Evolutionary conservation across 1,140 invertebrate species (phyloP).

Genomic region (Dolichoris vasculosae): DNA sequence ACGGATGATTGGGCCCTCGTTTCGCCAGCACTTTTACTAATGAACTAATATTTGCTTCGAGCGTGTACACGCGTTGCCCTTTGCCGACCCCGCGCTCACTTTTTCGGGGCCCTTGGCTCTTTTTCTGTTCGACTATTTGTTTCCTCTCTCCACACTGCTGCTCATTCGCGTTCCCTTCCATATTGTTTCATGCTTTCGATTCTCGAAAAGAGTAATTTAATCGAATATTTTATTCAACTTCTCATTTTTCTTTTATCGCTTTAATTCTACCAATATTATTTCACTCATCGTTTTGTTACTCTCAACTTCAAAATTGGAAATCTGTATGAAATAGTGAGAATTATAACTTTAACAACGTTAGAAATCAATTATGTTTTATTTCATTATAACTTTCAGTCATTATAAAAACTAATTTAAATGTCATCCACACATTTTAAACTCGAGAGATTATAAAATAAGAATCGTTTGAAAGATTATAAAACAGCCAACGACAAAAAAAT

Average conservation of each 20-base stretch:
- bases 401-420: too few relatives aligned
- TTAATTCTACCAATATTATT: too few relatives aligned
- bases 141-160: neutral
- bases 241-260: neutral
- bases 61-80: slow-evolving; percentile 55
- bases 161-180: neutral
- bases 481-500: too few relatives aligned
- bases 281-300: too few relatives aligned
- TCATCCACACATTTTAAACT: too few relatives aligned
- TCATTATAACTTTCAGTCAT: too few relatives aligned
- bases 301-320: too few relatives aligned
- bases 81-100: slow-evolving; percentile 21
- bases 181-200: neutral
- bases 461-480: too few relatives aligned
- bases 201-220: slow-evolving; percentile 7
- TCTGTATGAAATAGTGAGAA: too few relatives aligned
- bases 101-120: slow-evolving; percentile 8
- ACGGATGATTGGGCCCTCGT: slow-evolving; percentile 61
- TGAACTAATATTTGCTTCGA: slow-evolving; percentile 74
- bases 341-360: too few relatives aligned
- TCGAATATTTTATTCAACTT: slow-evolving; percentile 43
- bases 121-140: slow-evolving; percentile 3
- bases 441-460: too few relatives aligned
- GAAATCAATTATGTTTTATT: too few relatives aligned
- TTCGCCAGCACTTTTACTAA: slow-evolving; percentile 70